These are phyloP conservation scores for Hypanus sabinus DNA, from an alignment of 2,113 vertebrate genomes.

Conservation along the genomic window DNA sequence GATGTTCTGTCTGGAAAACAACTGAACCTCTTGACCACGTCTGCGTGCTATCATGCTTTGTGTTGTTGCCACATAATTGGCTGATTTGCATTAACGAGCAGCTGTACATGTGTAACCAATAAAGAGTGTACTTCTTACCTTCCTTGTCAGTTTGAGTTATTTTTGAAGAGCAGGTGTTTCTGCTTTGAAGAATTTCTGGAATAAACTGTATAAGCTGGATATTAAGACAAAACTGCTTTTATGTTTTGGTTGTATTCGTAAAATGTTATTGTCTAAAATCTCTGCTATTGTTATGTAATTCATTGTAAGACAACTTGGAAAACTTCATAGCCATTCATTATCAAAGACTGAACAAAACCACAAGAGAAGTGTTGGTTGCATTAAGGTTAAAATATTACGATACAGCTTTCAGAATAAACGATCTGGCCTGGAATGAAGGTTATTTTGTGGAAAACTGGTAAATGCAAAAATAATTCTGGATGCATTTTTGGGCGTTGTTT, in stretches of 20 bases:
- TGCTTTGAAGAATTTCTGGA: background rate
- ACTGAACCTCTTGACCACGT: too few species aligned
- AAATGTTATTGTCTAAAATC: conserved; percentile 10
- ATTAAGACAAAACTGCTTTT: background rate
- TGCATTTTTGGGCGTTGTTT: background rate
- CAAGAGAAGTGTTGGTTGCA: background rate
- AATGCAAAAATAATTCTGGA: conserved; percentile 11
- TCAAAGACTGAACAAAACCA: background rate
- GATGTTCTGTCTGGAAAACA: too few species aligned
- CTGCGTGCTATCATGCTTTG: too few species aligned
- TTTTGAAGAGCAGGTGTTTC: background rate
- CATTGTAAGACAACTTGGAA: background rate
- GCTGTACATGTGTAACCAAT: too few species aligned
- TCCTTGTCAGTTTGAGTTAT: background rate
- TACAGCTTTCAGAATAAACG: background rate
- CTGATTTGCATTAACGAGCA: too few species aligned
- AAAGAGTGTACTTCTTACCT: background rate
- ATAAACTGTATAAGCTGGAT: background rate
- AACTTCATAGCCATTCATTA: conserved; percentile 5
- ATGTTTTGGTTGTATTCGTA: conserved; percentile 14
- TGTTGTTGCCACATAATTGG: too few species aligned
- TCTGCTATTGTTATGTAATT: conserved; percentile 13
- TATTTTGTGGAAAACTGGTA: background rate
- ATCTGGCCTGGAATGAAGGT: background rate
- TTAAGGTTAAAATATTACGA: conserved; percentile 12